Percentiles rank a stretch among this genome's conserved stretches.
These are phyloP conservation scores for Drosophila quadrilineata DNA, from an alignment of 1,140 invertebrate species.

Conservation along the genomic window DNA sequence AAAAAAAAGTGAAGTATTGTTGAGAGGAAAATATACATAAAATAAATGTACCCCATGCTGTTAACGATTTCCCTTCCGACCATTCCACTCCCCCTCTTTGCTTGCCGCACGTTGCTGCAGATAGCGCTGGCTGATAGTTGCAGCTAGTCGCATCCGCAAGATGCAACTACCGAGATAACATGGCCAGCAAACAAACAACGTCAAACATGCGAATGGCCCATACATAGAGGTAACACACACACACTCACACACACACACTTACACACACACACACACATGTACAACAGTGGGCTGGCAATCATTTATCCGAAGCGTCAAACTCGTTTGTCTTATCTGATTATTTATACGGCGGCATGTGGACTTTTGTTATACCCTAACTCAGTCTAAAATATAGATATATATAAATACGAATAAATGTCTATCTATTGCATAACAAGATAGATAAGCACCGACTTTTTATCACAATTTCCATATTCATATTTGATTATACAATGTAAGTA, in stretches of 20 bases:
- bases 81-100: slow-evolving; percentile 5
- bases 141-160: slow-evolving; percentile 55
- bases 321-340: slow-evolving; percentile 79
- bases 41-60: slow-evolving; percentile 23
- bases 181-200: slow-evolving; percentile 55
- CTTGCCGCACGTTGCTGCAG: too few species aligned
- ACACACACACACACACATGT: slow-evolving; percentile 3
- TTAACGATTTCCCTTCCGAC: slow-evolving; percentile 19
- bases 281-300: slow-evolving; percentile 49
- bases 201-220: slow-evolving; percentile 59
- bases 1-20: too few species aligned
- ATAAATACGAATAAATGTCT: neutral
- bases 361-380: slow-evolving; percentile 31
- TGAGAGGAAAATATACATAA: neutral
- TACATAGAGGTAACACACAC: slow-evolving; percentile 55
- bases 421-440: slow-evolving; percentile 10
- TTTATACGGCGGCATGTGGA: slow-evolving; percentile 67
- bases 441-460: neutral
- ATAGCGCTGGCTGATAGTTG: too few species aligned
- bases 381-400: too few species aligned
- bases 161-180: slow-evolving; percentile 59
- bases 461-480: neutral
- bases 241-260: slow-evolving; percentile 23
- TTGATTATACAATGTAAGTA: too few species aligned
- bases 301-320: slow-evolving; percentile 80